Evolutionary conservation across 30 jellyfish, hydroid and myxozoan genomes (phyloP), one percentile per base, ranked within the genome.

Genomic region (Nemopilema nomurai): DNA sequence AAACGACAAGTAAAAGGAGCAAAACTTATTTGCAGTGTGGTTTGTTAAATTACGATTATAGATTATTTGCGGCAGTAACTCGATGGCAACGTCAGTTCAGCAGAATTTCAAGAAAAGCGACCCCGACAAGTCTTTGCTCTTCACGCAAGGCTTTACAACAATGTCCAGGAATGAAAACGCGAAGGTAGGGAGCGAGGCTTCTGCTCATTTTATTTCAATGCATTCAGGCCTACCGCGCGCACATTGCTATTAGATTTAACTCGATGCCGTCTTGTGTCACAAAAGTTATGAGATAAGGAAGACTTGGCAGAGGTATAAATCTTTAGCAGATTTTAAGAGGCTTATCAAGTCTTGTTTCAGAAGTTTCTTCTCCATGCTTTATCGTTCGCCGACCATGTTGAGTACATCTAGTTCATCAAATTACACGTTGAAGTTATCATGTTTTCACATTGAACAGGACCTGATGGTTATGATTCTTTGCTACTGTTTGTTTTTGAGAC

Each of bases 81-180:
- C 49, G 50, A 73, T 84, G 87, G 81, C 87, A 28, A 30, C 87
- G 23, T 74, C 93, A n/a, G 81, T 74, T 63, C 87, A 64, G 22
- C 82, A 73, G 16, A 25, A 72, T 49, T 41, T 74, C 64, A 84
- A 84, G 83, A 74, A 74, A 53, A 51, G 79, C 30, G 27, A 81
- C 53, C 81, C 79, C 57, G 82, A 72, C n/a, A 84, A 74, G 69
- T 86, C 93, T 49, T 52, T 66, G 69, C 81, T 92, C 18, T 74
- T 30, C 67, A 95, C 98, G 30, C 88, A 86, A 1, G 98, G 98
- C 7, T 92, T 92, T 64, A 86, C 98, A 29, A 69, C 71, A 20
- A 87, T 80, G 89, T 89, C 98, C 20, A 79, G 96, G 84, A 92
- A 87, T 91, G 89, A 92, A 53, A 87, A 92, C 70, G 98, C 94